Conservation (phyloP, 2,113 vertebrate species). For the Pomatorhinus ruficollis region DNA sequence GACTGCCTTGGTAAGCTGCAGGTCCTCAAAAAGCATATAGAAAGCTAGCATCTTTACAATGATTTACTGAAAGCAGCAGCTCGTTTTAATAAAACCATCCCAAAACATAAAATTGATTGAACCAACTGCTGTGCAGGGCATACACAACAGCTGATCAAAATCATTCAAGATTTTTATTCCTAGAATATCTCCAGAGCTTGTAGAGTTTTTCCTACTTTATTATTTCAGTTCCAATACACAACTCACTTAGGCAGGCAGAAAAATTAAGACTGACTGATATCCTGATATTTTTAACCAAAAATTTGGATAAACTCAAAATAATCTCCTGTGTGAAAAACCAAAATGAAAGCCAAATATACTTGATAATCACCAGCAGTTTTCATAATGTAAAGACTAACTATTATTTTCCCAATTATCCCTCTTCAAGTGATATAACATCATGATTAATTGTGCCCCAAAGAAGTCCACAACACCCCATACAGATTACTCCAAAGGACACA, state of each 20-base stretch:
- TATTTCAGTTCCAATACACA: slow-evolving; percentile 18
- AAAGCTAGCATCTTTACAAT: slow-evolving; percentile 67
- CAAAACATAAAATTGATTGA: slow-evolving; percentile 79
- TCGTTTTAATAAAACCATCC: slow-evolving; percentile 79
- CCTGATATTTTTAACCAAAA: neutral
- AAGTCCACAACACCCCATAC: neutral
- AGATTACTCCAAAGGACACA: neutral
- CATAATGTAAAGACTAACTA: neutral
- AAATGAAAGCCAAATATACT: neutral
- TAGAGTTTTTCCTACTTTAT: slow-evolving; percentile 21
- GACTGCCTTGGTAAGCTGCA: neutral
- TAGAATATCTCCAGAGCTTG: slow-evolving; percentile 62
- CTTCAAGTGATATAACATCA: neutral
- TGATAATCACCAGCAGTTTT: neutral
- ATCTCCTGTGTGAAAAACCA: neutral
- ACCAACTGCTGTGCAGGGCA: slow-evolving; percentile 76
- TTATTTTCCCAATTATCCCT: neutral
- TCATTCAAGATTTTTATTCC: slow-evolving; percentile 73
- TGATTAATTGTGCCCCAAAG: neutral
- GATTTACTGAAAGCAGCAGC: slow-evolving; percentile 77
- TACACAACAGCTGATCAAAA: slow-evolving; percentile 76
- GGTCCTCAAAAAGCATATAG: slow-evolving; percentile 3
- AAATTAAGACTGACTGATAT: neutral
- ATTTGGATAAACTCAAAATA: neutral
- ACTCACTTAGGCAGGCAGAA: slow-evolving; percentile 5